These are phyloP conservation scores for Drosophila tristis DNA, from an alignment of 1,140 invertebrate species.

Conservation along the genomic window DNA sequence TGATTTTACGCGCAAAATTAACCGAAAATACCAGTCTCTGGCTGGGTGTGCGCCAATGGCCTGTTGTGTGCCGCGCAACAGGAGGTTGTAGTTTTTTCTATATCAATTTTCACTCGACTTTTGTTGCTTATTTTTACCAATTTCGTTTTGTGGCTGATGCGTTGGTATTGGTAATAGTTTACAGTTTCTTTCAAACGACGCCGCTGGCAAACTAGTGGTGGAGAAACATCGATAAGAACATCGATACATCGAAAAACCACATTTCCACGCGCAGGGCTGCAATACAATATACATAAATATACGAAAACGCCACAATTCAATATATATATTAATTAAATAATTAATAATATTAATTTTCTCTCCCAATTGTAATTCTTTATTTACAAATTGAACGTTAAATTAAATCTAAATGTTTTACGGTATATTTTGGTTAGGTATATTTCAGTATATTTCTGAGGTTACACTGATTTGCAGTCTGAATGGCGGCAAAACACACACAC, in stretches of 20 bases:
- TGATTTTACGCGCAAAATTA: too few relatives aligned
- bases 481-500: not conserved
- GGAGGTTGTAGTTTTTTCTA: not conserved
- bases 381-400: not conserved
- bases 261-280: not conserved
- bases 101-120: slow-evolving; percentile 25
- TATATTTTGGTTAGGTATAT: too few relatives aligned
- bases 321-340: too few relatives aligned
- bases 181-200: slow-evolving; percentile 80
- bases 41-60: too few relatives aligned
- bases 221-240: not conserved
- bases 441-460: too few relatives aligned
- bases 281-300: not conserved
- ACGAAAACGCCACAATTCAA: not conserved
- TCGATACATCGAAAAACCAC: too few relatives aligned
- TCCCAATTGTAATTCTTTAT: not conserved
- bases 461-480: too few relatives aligned
- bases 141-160: slow-evolving; percentile 39
- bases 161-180: slow-evolving; percentile 75
- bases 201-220: slow-evolving; percentile 61
- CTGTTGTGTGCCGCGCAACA: not conserved
- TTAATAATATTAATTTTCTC: not conserved
- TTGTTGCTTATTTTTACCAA: slow-evolving; percentile 35
- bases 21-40: too few relatives aligned
- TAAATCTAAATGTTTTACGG: too few relatives aligned